These are phyloP conservation scores for Chymomyza amoena DNA, from an alignment of 2,888 invertebrate species.

Conservation along the genomic window DNA sequence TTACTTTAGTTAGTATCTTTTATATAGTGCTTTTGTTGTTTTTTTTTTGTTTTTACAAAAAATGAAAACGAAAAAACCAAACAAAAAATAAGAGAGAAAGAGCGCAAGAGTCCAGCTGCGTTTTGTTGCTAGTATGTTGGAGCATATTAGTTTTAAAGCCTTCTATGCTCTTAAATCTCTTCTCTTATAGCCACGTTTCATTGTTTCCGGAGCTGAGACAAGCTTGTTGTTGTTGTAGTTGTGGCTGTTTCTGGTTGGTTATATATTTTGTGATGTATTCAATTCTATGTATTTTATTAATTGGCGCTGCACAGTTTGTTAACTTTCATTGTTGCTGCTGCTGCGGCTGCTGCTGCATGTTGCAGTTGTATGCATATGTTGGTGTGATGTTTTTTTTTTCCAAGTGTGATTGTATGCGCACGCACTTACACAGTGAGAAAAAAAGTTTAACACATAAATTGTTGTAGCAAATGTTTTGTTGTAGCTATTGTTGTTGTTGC, in stretches of 20 bases:
- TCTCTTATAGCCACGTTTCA: slow-evolving; percentile 6
- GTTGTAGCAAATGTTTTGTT: not conserved
- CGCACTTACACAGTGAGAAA: not conserved
- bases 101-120: too few relatives aligned
- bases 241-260: not conserved
- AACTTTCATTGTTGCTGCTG: not conserved
- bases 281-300: too few relatives aligned
- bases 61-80: too few relatives aligned
- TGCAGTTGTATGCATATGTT: too few relatives aligned
- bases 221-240: not conserved
- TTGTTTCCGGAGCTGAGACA: not conserved
- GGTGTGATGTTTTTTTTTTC: not conserved
- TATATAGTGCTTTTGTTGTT: not conserved
- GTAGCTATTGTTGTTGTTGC: not conserved
- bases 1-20: too few relatives aligned
- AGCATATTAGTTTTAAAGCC: not conserved
- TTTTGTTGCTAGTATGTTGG: not conserved
- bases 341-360: too few relatives aligned
- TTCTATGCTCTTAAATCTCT: not conserved
- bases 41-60: not conserved
- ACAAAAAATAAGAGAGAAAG: too few relatives aligned
- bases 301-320: not conserved
- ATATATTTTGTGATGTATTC: not conserved
- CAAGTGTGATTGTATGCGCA: not conserved
- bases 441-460: not conserved